A percentile compares a stretch with the other conserved stretches of the same genome.
Evolutionary conservation across 2,888 invertebrate species (phyloP).

Genomic region (Punctoribates punctum): DNA sequence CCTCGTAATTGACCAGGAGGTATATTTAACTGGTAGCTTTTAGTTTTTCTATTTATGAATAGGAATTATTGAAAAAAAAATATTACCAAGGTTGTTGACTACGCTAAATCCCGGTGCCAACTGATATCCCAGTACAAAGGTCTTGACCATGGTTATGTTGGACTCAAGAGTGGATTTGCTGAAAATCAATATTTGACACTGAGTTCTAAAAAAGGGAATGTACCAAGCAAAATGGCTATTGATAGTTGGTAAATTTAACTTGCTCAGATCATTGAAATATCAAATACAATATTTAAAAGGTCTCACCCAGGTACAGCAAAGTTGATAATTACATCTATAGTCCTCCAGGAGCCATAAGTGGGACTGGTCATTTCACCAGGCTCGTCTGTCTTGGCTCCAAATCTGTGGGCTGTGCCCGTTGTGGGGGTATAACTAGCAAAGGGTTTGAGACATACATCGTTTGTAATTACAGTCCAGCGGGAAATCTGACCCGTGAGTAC

Average conservation of each 20-base stretch:
- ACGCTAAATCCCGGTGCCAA: constrained; percentile 15
- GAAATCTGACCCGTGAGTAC: background rate
- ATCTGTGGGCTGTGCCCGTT: constrained; percentile 38
- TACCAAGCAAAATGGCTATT: background rate
- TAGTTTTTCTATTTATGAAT: background rate
- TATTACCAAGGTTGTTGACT: background rate
- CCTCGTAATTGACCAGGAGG: background rate
- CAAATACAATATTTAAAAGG: background rate
- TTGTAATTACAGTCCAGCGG: background rate
- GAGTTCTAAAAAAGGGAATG: background rate
- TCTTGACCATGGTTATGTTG: background rate
- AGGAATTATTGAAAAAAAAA: background rate
- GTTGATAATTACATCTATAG: constrained; percentile 20
- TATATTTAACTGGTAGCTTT: background rate
- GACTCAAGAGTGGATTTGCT: background rate
- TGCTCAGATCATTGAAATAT: background rate
- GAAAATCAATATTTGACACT: background rate
- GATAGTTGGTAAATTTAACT: background rate
- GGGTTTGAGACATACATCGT: background rate
- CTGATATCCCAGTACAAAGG: background rate
- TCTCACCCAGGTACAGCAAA: constrained; percentile 32
- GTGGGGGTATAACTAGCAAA: background rate
- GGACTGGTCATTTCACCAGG: constrained; percentile 38
- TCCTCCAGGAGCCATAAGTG: background rate
- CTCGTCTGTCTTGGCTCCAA: constrained; percentile 24